Percentiles rank a stretch among this genome's conserved stretches.
These are phyloP conservation scores for Yponomeuta malinellus DNA, from an alignment of 2,888 invertebrate genomes.

Conservation along the genomic window DNA sequence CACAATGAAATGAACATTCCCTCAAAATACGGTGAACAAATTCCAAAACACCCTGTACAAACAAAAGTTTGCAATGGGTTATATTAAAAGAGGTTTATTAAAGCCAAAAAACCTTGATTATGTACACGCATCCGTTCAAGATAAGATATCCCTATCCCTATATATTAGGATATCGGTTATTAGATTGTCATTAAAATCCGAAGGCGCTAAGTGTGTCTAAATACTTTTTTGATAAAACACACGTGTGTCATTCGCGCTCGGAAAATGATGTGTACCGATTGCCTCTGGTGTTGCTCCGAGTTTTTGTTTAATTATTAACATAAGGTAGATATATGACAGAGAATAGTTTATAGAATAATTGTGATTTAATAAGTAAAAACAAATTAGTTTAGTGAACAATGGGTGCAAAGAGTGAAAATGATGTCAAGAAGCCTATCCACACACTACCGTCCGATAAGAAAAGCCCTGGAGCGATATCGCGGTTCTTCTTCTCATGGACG, in stretches of 20 bases:
- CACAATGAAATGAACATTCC: no score
- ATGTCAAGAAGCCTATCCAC: slow-evolving; percentile 13
- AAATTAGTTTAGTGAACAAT: slow-evolving; percentile 3
- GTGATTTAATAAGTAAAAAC: background rate
- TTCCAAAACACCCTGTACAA: no score
- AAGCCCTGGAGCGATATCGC: slow-evolving; percentile 69
- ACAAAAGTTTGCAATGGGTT: no score
- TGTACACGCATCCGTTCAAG: background rate
- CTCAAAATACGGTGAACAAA: no score
- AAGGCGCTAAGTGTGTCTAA: background rate
- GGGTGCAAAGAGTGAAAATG: slow-evolving; percentile 5
- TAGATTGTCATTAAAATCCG: background rate
- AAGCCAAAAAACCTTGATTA: no score
- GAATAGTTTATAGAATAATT: no score
- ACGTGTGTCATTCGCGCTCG: background rate
- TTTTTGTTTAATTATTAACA: background rate
- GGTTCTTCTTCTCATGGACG: slow-evolving; percentile 83
- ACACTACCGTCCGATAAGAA: slow-evolving; percentile 32
- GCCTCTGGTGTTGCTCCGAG: background rate
- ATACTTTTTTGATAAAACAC: background rate
- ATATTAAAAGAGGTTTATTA: no score
- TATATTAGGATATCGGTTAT: background rate
- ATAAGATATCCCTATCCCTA: no score
- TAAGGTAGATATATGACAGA: background rate
- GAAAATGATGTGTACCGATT: background rate